Percentiles rank a stretch among this genome's conserved stretches.
Conservation (phyloP, 2,797 vertebrate genomes). For the Babyrousa celebensis region DNA sequence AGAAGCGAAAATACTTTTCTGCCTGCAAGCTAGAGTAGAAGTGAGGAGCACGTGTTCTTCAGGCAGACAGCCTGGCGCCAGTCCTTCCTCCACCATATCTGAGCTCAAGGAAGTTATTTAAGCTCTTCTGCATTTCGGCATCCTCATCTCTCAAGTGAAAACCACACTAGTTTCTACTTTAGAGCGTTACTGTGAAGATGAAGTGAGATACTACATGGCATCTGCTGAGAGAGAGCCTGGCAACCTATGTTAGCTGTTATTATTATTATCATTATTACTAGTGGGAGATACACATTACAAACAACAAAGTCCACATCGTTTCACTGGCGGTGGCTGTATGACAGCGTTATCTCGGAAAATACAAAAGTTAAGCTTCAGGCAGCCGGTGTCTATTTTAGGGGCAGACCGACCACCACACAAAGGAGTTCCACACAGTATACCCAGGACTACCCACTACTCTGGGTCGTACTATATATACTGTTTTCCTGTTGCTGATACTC, state of each 20-base stretch:
- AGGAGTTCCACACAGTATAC: background rate
- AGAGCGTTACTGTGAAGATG: background rate
- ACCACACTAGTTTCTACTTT: background rate
- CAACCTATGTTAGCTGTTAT: background rate
- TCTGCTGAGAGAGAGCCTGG: background rate
- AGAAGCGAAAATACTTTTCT: background rate
- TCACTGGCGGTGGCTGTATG: background rate
- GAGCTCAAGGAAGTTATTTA: background rate
- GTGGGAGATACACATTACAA: background rate
- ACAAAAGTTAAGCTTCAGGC: background rate
- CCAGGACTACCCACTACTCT: background rate
- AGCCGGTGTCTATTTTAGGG: background rate
- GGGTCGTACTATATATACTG: background rate
- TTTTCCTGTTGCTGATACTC: background rate
- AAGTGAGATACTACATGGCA: background rate
- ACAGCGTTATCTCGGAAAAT: background rate
- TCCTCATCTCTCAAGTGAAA: background rate
- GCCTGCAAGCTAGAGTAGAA: background rate
- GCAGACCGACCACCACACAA: background rate
- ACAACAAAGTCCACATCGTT: background rate
- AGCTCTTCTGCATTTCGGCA: background rate
- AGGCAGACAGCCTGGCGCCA: background rate
- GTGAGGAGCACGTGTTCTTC: background rate
- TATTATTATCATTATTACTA: background rate
- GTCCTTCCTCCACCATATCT: background rate